These are phyloP conservation scores for Callopanchax toddi DNA, from an alignment of 2,113 vertebrate genomes.

Conservation along the genomic window DNA sequence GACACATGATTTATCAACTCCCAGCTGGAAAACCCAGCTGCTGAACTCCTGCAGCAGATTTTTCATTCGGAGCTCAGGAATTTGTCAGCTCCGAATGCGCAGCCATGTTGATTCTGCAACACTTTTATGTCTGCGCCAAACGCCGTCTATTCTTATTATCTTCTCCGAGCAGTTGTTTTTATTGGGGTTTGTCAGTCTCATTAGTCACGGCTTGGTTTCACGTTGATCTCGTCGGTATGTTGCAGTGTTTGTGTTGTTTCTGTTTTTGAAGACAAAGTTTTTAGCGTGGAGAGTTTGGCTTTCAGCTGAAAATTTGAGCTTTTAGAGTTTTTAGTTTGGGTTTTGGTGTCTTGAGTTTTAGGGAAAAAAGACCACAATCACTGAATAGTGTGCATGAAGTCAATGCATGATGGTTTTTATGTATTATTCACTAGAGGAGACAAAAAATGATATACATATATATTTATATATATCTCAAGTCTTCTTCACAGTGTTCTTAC, in stretches of 20 bases:
- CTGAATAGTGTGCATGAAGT: not conserved
- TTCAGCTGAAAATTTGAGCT: not conserved
- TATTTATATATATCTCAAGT: not conserved
- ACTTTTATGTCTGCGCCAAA: slow-evolving; percentile 7
- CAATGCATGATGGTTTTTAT: not conserved
- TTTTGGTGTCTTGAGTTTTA: not conserved
- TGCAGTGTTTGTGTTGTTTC: not conserved
- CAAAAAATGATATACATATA: not conserved
- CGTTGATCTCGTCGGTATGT: not conserved
- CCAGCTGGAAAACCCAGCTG: slow-evolving; percentile 9
- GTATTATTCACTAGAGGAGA: not conserved
- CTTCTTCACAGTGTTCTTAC: not conserved
- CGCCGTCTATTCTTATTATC: not conserved
- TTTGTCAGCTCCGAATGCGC: slow-evolving; percentile 13
- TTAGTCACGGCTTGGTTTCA: not conserved
- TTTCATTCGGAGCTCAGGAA: slow-evolving; percentile 12
- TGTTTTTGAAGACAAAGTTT: not conserved
- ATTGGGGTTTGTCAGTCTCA: slow-evolving; percentile 1
- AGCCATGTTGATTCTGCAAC: not conserved
- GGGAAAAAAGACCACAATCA: not conserved
- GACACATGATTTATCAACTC: slow-evolving; percentile 31
- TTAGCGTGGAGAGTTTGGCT: not conserved
- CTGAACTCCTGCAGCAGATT: slow-evolving; percentile 34
- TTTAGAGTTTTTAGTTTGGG: not conserved
- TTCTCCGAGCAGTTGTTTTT: not conserved